Evolutionary conservation across 2,113 vertebrate species (phyloP).

Genomic region (Gnathonemus echidnorhynchus): DNA sequence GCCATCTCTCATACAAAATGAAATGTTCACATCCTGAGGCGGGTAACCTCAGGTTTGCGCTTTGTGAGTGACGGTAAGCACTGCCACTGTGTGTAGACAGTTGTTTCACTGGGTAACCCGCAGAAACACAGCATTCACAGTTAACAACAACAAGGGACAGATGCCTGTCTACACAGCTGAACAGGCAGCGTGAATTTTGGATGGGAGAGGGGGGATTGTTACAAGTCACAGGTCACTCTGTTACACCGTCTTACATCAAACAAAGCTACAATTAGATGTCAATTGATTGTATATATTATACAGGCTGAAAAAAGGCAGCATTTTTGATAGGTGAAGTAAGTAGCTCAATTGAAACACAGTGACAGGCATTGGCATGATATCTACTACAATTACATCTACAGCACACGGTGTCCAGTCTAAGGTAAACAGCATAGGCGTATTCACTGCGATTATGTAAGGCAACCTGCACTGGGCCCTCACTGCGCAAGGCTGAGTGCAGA

Average conservation of each 20-base stretch:
- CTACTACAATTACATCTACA: background rate
- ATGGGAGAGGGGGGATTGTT: background rate
- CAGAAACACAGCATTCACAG: background rate
- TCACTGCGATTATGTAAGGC: background rate
- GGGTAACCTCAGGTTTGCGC: background rate
- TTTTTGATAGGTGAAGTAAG: background rate
- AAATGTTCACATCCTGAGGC: background rate
- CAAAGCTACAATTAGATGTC: background rate
- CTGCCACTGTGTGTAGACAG: background rate
- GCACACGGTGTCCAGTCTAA: background rate
- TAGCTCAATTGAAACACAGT: background rate
- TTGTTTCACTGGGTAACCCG: background rate
- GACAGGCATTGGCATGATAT: background rate
- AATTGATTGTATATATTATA: background rate
- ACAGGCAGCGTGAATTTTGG: background rate
- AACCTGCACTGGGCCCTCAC: background rate
- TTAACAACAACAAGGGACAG: background rate
- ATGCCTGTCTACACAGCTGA: background rate
- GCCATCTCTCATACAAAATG: background rate
- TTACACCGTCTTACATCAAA: background rate
- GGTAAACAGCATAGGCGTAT: background rate
- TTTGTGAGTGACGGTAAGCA: background rate
- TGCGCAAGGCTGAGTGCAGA: background rate
- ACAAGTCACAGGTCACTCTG: background rate
- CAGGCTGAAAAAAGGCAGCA: background rate